Base-by-base conservation (phyloP, 2,797 vertebrate species). In the Hippopotamyrus pictus region DNA sequence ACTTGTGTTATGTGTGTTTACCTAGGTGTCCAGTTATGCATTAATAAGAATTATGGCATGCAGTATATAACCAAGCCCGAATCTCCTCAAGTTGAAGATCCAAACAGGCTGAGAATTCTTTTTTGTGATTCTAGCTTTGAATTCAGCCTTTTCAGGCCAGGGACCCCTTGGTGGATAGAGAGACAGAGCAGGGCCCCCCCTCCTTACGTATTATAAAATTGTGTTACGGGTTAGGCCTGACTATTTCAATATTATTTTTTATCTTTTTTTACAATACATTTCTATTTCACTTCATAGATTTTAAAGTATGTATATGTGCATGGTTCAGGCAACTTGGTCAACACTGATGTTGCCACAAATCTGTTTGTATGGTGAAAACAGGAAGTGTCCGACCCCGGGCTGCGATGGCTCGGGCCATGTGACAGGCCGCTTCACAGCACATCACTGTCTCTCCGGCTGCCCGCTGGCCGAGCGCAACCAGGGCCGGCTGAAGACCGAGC, bases 361-460 rank as follows among this genome's bases (percentile, higher is more conserved):
- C 69, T 22, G 29, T 62, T 19, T 86, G 4, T 59, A 9, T 57
- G 51, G 17, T 22, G 44, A 69, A 65, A 91, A 93, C 94, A 99
- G 98, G 95, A 99, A 99, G 94, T 99, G 98, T 94, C 98, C 98
- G n/a, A 99, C 98, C 1, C 98, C 98, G 0, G 98, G 98, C 19
- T 99, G 98, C 44, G 98, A 99, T 0, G 98, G 98, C 53, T 99
- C 98, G 14, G 98, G 98, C 65, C 98, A 99, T 0, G 98, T 99
- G 92, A 99, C 98, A 0, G 98, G 98, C 59, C 97, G 98, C 90
- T 99, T 99, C 94, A 99, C 98, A 0, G 98, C 98, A 29, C 98
- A 99, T 94, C 98, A 99, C 94, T 99, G 98, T 95, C 97, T 99
- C 92, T 99, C 98, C 0, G 98, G 98, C 93, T 99, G 98, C 93